Conservation (phyloP, 2,888 invertebrate genomes). For the Glaucopsyche alexis region DNA sequence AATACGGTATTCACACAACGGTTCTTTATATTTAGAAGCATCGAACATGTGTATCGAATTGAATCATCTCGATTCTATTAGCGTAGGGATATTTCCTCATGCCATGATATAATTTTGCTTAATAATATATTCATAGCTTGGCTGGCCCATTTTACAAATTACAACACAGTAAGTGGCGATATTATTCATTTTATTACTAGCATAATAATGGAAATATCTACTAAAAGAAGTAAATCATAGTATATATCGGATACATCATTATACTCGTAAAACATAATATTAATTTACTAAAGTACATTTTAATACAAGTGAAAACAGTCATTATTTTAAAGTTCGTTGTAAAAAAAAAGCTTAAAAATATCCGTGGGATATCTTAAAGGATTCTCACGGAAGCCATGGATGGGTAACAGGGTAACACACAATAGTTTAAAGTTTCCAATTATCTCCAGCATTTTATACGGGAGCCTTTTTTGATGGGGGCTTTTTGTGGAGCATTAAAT, state of each 20-base stretch:
- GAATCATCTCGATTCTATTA: slow-evolving; percentile 62
- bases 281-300: no score
- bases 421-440: slow-evolving; percentile 30
- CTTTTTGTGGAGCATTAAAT: slow-evolving; percentile 17
- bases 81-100: slow-evolving; percentile 56
- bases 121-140: background rate
- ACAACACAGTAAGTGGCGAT: background rate
- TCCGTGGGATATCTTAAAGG: slow-evolving; percentile 16
- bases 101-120: slow-evolving; percentile 41
- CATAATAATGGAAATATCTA: background rate
- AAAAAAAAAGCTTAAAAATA: slow-evolving; percentile 2
- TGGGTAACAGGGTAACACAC: no score
- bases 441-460: slow-evolving; percentile 26
- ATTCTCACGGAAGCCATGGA: slow-evolving; percentile 29
- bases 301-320: background rate
- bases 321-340: background rate
- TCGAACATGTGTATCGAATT: slow-evolving; percentile 62
- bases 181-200: background rate
- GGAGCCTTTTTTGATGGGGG: slow-evolving; percentile 28
- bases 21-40: slow-evolving; percentile 69
- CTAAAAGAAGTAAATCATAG: no score
- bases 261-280: no score
- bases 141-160: slow-evolving; percentile 6
- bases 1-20: slow-evolving; percentile 66
- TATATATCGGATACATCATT: no score